Percentiles rank a stretch among this genome's conserved stretches.
Evolutionary conservation across 2,888 invertebrate genomes (phyloP).

Genomic region (Ashinkailepas kermadecensis): DNA sequence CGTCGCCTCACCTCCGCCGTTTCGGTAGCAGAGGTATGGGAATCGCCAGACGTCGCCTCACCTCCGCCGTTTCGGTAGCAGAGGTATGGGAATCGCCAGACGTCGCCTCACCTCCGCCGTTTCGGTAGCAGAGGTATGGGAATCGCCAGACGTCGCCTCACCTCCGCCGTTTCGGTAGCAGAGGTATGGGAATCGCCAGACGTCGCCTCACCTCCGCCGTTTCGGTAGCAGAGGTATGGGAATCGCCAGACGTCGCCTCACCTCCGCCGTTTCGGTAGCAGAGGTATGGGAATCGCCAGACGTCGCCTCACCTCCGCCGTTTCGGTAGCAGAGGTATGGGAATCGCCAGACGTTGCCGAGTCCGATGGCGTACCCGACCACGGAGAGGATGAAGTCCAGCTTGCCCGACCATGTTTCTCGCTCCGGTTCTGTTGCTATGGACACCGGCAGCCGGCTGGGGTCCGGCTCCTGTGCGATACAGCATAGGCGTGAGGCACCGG

Average conservation of each 20-base stretch:
- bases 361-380: constrained; percentile 78
- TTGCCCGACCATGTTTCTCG: constrained; percentile 33
- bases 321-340: constrained; percentile 92
- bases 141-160: no score
- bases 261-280: constrained; percentile 94
- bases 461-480: no score
- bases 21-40: constrained; percentile 92
- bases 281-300: constrained; percentile 88
- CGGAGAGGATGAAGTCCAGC: constrained; percentile 34
- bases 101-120: constrained; percentile 70
- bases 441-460: no score
- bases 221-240: constrained; percentile 92
- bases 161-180: constrained; percentile 94
- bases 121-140: constrained; percentile 92
- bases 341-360: constrained; percentile 92
- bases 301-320: constrained; percentile 70
- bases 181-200: constrained; percentile 88
- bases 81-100: constrained; percentile 88
- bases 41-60: no score
- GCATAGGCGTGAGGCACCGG: no score
- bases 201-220: constrained; percentile 70
- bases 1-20: constrained; percentile 63
- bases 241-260: no score
- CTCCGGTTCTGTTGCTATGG: neutral
- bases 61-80: constrained; percentile 94